Percentiles rank a stretch among this genome's conserved stretches.
phyloP scores from a whole-genome alignment of 2,113 vertebrate genomes.

The Brachyhypopomus occidentalis region DNA sequence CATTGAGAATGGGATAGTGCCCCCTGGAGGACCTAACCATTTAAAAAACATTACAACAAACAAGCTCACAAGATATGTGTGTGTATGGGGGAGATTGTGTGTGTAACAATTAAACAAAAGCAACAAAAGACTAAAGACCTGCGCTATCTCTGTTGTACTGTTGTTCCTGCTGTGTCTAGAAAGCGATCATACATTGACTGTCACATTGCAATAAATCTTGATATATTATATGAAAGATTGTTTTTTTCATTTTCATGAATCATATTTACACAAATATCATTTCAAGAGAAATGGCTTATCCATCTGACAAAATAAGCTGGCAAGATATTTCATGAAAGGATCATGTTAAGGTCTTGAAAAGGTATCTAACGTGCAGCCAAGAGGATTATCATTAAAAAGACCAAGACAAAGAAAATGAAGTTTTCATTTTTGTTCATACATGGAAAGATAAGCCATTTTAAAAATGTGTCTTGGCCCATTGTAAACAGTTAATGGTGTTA shows the following conservation, averaged over 20 bases:
- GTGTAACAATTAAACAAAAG: not conserved
- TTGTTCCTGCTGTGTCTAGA: not conserved
- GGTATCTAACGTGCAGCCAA: not conserved
- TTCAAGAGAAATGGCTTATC: slow-evolving; percentile 18
- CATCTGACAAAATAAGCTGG: slow-evolving; percentile 17
- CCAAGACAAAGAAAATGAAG: not conserved
- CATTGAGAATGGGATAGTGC: slow-evolving; percentile 13
- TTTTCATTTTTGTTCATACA: not conserved
- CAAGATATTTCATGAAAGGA: not conserved
- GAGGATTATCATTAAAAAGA: not conserved
- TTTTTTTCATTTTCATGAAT: slow-evolving; percentile 2
- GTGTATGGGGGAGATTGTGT: not conserved
- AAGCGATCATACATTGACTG: not conserved
- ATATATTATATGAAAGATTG: slow-evolving; percentile 16
- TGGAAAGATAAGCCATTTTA: not conserved
- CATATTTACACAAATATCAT: slow-evolving; percentile 35
- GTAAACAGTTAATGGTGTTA: not conserved
- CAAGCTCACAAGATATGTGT: not conserved
- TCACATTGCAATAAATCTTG: not conserved
- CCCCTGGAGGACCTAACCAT: slow-evolving; percentile 15
- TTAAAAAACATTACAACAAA: not conserved
- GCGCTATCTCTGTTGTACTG: not conserved
- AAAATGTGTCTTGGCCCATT: not conserved
- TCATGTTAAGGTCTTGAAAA: not conserved
- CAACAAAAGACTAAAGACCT: not conserved